Conservation (phyloP, 2,888 invertebrate species). For the Toxonevra muliebris region DNA sequence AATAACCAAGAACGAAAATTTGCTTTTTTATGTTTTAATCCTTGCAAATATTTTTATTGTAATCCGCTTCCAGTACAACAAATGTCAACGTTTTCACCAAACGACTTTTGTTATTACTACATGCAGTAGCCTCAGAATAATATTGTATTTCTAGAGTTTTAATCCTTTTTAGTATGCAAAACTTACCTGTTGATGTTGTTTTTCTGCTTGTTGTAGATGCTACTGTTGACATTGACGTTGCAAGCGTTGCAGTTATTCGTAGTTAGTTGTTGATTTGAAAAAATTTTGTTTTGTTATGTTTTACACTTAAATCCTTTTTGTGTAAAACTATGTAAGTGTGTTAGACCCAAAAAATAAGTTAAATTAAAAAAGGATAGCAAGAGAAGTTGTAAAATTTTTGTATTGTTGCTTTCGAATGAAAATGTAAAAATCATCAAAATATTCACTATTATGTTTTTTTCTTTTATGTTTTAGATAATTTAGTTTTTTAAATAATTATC, state of each 20-base stretch:
- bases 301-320: too few species aligned
- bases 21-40: slow-evolving; percentile 38
- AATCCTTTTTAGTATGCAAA: slow-evolving; percentile 44
- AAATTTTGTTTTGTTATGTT: not conserved
- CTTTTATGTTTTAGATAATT: slow-evolving; percentile 5
- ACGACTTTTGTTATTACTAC: not conserved
- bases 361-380: too few species aligned
- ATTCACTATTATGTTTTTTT: not conserved
- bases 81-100: not conserved
- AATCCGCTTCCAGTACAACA: slow-evolving; percentile 48
- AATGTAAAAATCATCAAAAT: not conserved
- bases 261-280: not conserved
- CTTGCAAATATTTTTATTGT: slow-evolving; percentile 53
- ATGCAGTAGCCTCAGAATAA: not conserved
- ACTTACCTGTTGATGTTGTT: slow-evolving; percentile 52
- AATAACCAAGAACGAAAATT: not conserved
- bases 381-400: slow-evolving; percentile 23
- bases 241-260: not conserved
- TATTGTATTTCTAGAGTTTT: not conserved
- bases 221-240: not conserved
- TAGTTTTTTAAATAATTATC: not conserved
- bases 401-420: slow-evolving; percentile 5
- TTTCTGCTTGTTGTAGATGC: slow-evolving; percentile 21
- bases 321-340: too few species aligned
- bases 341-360: too few species aligned